Base-by-base conservation (phyloP, 2,888 invertebrate species). In the Arctia plantaginis region DNA sequence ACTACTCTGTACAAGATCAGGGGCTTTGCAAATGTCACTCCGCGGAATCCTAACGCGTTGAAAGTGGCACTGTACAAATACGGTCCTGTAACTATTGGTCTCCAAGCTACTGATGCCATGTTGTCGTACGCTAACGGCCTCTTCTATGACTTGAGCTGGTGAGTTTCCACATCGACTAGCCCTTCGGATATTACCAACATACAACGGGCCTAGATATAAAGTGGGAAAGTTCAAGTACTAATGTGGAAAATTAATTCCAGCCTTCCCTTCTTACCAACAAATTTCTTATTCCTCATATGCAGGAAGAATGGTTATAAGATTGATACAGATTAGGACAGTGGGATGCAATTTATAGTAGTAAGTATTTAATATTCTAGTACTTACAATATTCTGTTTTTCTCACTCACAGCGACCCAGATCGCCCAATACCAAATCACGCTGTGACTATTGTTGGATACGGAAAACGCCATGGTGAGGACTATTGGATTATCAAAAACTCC, bases 401-500 rank as follows among this genome's bases (percentile, higher is more conserved):
- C 1, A 39, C 20, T 30, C 18, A 30, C 30, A 70, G 73, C 39
- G 13, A 67, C 18, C 47, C 33, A 1, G 3, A 33, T 30, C 1
- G 13, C 15, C 18, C 15, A 18, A 7, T 10, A 0, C 18, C 72
- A 0, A 89, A 90, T 84, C 91, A 92, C 66, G 90, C 80, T 0
- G 89, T 91, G 0, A 86, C 88, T 0, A 86, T 90, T 1, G 90
- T 91, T 0, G 92, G 91, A 0, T 91, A 91, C 65, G 92, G 91
- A 0, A 79, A 77, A 8, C 82, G 86, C 0, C 81, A 89, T 15
- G 90, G 87, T 0, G 82, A 80, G 8, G 80, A 78, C 6, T 92
- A 90, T 83, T 92, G 91, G 91, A 85, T 92, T 35, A 82, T 91
- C 27, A 90, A 90, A 85, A 91, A 92, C 88, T 91, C 91, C 2